Percentiles rank a stretch among this genome's conserved stretches.
phyloP scores from a whole-genome alignment of 2,888 invertebrate species.

The Ophion obscuratus region DNA sequence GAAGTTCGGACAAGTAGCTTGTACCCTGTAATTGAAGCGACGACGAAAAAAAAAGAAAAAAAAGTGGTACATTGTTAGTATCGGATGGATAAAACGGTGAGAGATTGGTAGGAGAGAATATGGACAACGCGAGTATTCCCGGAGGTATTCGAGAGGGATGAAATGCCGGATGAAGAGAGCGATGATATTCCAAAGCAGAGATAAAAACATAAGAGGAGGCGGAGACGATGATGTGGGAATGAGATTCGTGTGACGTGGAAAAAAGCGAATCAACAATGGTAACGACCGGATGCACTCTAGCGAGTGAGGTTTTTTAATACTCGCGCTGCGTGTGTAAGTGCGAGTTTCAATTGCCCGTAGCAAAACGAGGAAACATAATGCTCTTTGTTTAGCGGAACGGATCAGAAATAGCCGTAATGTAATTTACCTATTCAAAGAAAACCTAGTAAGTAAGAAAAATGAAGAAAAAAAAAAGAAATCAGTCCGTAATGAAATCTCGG shows the following conservation, averaged over 20 bases:
- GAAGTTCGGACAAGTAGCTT: conserved; percentile 88
- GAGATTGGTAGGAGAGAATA: conserved; percentile 32
- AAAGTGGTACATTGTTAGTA: conserved; percentile 76
- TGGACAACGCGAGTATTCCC: conserved; percentile 22
- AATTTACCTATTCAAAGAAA: conserved; percentile 53
- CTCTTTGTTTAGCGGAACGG: conserved; percentile 20
- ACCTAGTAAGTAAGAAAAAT: conserved; percentile 43
- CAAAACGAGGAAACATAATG: conserved; percentile 33
- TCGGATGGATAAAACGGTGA: conserved; percentile 34
- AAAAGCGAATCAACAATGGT: conserved; percentile 56
- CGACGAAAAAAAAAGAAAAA: conserved; percentile 77
- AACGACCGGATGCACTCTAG: conserved; percentile 50
- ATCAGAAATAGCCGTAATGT: conserved; percentile 14
- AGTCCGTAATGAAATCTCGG: conserved; percentile 29
- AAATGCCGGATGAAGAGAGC: not conserved
- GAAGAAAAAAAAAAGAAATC: conserved; percentile 30
- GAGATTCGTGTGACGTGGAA: conserved; percentile 51
- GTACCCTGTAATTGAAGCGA: conserved; percentile 87
- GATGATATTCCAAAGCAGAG: conserved; percentile 25
- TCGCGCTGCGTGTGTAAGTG: conserved; percentile 56
- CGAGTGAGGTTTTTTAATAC: conserved; percentile 50
- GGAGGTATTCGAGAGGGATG: conserved; percentile 8
- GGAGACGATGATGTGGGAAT: conserved; percentile 32
- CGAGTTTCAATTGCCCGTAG: conserved; percentile 51
- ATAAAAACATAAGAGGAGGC: conserved; percentile 39